Evolutionary conservation across 2,113 vertebrate species (phyloP), one percentile per base, ranked within the genome.

Genomic region (Xerus inauris): DNA sequence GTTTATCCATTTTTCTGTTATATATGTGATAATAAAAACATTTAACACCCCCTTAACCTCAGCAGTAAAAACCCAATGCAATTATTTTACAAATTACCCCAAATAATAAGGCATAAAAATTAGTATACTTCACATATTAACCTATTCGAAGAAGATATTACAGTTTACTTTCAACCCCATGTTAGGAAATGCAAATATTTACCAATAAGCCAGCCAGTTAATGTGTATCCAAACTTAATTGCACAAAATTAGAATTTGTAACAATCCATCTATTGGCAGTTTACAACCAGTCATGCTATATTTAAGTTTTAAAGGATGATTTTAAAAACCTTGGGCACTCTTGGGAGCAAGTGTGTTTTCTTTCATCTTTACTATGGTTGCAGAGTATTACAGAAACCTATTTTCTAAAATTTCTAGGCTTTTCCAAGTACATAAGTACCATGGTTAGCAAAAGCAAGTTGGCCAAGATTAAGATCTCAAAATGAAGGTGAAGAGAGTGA

Each of bases 71-170:
- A 67, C 40, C n/a, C 38, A 75, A 47, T 22, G 77, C 40, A 85
- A 95, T 94, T 89, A 62, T 62, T 93, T 64, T 69, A 72, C 40
- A 94, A 89, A 75, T 94, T 73, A 80, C 22, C 35, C n/a, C 64
- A 92, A 95, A 91, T 80, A 88, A 77, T 80, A 91, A 71, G 76
- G 35, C 38, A 75, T 80, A 69, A 80, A 95, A 89, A 89, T 57
- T 51, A n/a, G 32, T 47, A 14, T 22, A 20, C 85, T 45, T 89
- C 45, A 71, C 65, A 89, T 67, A 75, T 79, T 81, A 49, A 85
- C 49, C 81, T 86, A 62, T 87, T 76, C 71, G 49, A 49, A 77
- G 35, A 76, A 22, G n/a, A 30, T 65, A 19, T 71, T 86, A 81
- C 19, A 47, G 76, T 90, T 82, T 86, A 77, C 51, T n/a, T 89